Evolutionary conservation across 2,797 vertebrate species (phyloP), one percentile per base, ranked within the genome.

Genomic region (Sebastes nivosus): DNA sequence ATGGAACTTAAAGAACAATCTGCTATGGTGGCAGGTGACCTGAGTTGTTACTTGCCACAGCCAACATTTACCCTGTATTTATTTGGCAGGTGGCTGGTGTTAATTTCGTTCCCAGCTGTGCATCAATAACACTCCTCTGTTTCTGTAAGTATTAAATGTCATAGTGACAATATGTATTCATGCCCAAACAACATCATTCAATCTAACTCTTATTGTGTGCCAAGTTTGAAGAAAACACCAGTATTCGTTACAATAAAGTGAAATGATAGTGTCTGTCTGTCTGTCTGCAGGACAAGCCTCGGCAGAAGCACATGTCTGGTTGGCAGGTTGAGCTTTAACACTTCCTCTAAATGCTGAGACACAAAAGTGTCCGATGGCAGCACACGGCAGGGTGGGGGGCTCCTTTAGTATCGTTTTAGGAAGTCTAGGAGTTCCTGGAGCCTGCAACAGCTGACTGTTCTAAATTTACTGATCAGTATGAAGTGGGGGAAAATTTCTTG

Each of bases 371-470:
- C 87, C 29, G 65, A 79, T 91, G 78, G 85, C 91, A 89, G 77
- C 85, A 80, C 76, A 81, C 84, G 82, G 69, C 73, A 76, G 81
- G 59, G 29, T 10, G 55, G 55, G 57, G 55, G 55, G 74, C 76
- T 89, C 77, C 82, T 88, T 77, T 80, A 79, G 38, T 83, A 83
- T 83, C 86, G 84, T 89, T 93, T 90, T 89, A 83, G 75, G 72
- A 54, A 79, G 86, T 84, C 67, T 57, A 72, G 59, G 65, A 72
- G 72, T 75, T 87, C 38, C 76, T 77, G 54, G 10, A 52, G 68
- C 57, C 32, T 89, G 70, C 76, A 92, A 89, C 89, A 93, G 92
- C 91, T 94, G 94, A 93, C 66, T 68, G 13, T 14, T 69, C 70
- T 72, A 69, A 77, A 50, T 82, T 64, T 77, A 79, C 77, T 54